phyloP scores from a whole-genome alignment of 2,888 invertebrate genomes.

The Synanthedon myopaeformis region DNA sequence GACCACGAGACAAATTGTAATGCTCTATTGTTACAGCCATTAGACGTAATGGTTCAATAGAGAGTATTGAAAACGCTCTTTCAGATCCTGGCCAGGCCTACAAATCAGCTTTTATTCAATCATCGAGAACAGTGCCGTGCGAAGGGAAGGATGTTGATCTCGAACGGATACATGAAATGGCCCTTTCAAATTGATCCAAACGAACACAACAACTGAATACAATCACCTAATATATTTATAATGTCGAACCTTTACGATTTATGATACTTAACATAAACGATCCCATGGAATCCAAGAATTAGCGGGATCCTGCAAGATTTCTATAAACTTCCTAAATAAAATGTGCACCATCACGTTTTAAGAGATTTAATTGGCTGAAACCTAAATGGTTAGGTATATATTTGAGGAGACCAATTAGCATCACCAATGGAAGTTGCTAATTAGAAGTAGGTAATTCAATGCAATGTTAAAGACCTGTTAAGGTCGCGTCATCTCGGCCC shows the following conservation, averaged over 20 bases:
- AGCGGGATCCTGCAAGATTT: no score
- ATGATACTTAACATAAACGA: no score
- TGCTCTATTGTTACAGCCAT: conserved; percentile 62
- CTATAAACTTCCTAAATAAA: no score
- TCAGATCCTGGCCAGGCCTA: conserved; percentile 34
- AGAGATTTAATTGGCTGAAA: no score
- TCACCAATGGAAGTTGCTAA: not conserved
- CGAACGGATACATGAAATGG: conserved; percentile 59
- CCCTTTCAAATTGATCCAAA: conserved; percentile 48
- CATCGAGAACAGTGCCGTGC: conserved; percentile 34
- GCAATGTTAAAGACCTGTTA: conserved; percentile 21
- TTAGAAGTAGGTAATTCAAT: conserved; percentile 9
- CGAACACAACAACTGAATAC: conserved; percentile 9
- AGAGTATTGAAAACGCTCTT: conserved; percentile 61
- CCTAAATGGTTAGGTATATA: no score
- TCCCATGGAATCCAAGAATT: no score
- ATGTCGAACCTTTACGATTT: no score
- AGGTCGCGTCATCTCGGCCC: conserved; percentile 18
- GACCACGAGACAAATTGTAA: conserved; percentile 57
- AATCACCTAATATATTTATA: no score
- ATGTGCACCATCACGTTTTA: no score
- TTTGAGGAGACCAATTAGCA: conserved; percentile 35
- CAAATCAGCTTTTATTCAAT: conserved; percentile 57
- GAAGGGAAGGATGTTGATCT: conserved; percentile 53
- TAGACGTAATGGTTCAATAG: conserved; percentile 61